Conservation (phyloP, 1,140 invertebrate species). For the Apolygus lucorum region DNA sequence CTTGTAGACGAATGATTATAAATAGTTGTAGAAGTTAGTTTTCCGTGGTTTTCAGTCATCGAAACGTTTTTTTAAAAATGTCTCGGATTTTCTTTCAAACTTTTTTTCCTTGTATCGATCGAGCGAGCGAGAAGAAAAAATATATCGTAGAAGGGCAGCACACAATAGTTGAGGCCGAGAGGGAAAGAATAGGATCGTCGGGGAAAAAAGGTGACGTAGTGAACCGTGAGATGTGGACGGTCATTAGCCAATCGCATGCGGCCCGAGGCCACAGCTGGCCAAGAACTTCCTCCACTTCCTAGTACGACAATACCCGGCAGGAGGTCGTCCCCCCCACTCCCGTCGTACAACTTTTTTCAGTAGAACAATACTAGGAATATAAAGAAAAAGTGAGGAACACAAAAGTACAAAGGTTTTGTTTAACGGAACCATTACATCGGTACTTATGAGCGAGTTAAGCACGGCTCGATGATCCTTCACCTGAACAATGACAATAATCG, state of each 20-base stretch:
- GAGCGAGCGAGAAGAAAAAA: too few relatives aligned
- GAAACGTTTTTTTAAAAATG: too few relatives aligned
- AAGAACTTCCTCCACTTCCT: background rate
- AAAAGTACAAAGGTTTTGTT: background rate
- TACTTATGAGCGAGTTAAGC: background rate
- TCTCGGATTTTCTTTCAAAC: too few relatives aligned
- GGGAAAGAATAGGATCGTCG: background rate
- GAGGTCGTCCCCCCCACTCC: background rate
- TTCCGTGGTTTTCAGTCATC: too few relatives aligned
- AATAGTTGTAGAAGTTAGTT: too few relatives aligned
- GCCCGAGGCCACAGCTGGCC: background rate
- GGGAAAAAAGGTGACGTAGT: background rate
- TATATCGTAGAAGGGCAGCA: too few relatives aligned
- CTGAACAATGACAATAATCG: background rate
- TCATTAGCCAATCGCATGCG: background rate
- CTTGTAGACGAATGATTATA: too few relatives aligned
- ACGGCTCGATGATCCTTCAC: background rate
- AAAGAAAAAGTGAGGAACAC: too few relatives aligned
- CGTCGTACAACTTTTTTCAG: background rate
- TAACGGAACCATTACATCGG: background rate
- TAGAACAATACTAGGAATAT: background rate
- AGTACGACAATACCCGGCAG: background rate
- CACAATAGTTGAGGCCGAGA: background rate
- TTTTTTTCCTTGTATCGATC: too few relatives aligned
- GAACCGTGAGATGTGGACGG: background rate